A percentile compares a stretch with the other conserved stretches of the same genome.
Evolutionary conservation across 2,888 invertebrate genomes (phyloP).

Genomic region (Idaea aversata): DNA sequence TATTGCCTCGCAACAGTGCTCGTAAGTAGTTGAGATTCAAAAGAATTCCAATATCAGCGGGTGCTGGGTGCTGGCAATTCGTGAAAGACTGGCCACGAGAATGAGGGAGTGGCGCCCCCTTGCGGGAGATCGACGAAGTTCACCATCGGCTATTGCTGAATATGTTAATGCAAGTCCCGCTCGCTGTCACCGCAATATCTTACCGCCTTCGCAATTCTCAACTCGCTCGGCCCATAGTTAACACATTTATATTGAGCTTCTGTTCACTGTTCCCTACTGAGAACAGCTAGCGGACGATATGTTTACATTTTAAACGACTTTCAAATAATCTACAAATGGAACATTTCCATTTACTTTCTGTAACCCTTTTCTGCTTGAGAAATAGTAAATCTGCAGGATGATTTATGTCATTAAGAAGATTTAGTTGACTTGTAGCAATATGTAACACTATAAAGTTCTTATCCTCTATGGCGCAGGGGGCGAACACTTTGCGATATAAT

Average conservation of each 20-base stretch:
- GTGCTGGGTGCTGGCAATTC: slow-evolving; percentile 43
- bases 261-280: not conserved
- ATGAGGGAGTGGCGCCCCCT: slow-evolving; percentile 11
- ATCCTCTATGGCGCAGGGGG: no score
- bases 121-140: slow-evolving; percentile 24
- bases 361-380: no score
- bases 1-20: slow-evolving; percentile 44
- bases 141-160: slow-evolving; percentile 55
- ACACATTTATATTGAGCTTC: slow-evolving; percentile 48
- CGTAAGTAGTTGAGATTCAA: slow-evolving; percentile 65
- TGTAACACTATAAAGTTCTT: no score
- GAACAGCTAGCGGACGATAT: slow-evolving; percentile 27
- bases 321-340: slow-evolving; percentile 3
- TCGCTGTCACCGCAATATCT: slow-evolving; percentile 58
- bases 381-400: no score
- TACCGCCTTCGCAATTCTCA: slow-evolving; percentile 53
- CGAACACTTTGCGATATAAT: no score
- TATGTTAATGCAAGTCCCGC: slow-evolving; percentile 64
- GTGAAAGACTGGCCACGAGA: slow-evolving; percentile 41
- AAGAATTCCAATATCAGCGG: slow-evolving; percentile 74
- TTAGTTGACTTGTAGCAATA: no score
- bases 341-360: no score
- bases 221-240: slow-evolving; percentile 42
- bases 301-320: slow-evolving; percentile 3
- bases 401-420: no score